Evolutionary conservation across 2,797 vertebrate species (phyloP).

Genomic region (Brotogeris chrysoptera): DNA sequence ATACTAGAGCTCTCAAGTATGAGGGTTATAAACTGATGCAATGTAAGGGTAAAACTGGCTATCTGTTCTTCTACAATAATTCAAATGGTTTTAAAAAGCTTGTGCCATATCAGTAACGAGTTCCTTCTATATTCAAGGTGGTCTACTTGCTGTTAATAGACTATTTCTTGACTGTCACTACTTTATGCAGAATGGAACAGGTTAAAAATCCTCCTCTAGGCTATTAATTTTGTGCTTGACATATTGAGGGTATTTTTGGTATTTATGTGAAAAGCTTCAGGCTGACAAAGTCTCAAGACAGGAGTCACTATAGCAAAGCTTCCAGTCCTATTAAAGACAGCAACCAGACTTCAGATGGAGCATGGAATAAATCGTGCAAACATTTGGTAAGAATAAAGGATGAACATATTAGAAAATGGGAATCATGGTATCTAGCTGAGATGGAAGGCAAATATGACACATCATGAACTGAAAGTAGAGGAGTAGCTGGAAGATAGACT

Average conservation of each 20-base stretch:
- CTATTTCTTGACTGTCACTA: neutral
- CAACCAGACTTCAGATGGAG: neutral
- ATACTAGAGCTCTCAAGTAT: neutral
- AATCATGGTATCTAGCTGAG: neutral
- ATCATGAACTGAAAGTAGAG: neutral
- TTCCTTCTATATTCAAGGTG: neutral
- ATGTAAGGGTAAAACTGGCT: neutral
- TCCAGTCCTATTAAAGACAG: neutral
- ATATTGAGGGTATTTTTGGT: neutral
- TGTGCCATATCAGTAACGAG: neutral
- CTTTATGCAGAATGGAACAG: neutral
- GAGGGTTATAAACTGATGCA: neutral
- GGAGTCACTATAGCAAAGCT: neutral
- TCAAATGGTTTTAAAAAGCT: neutral
- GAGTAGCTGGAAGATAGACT: neutral
- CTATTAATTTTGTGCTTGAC: neutral
- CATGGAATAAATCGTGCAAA: neutral
- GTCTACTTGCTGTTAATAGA: neutral
- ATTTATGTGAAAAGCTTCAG: neutral
- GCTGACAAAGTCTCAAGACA: neutral
- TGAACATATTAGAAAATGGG: neutral
- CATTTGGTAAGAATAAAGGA: neutral
- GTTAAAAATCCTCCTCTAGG: neutral
- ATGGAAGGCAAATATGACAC: neutral
- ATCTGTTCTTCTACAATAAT: neutral